These are phyloP conservation scores for Dryadula phaetusa DNA, from an alignment of 2,888 invertebrate species.

Conservation along the genomic window DNA sequence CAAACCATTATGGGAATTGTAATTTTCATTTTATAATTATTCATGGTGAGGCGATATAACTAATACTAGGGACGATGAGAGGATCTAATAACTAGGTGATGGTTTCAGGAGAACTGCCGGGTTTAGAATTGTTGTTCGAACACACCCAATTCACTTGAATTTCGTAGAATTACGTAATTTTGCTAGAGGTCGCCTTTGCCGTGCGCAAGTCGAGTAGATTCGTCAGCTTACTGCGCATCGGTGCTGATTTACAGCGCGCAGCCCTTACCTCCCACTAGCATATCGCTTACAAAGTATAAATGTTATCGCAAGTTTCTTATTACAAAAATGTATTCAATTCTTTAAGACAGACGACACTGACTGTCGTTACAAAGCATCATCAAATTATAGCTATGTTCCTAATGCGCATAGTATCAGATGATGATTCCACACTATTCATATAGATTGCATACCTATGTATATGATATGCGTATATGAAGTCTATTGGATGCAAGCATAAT, in stretches of 20 bases:
- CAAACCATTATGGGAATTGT: conserved; percentile 80
- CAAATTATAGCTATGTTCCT: conserved; percentile 64
- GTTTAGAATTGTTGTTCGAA: conserved; percentile 67
- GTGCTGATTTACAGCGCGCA: conserved; percentile 70
- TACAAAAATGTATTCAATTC: conserved; percentile 75
- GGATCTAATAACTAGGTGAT: conserved; percentile 58
- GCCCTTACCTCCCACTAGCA: conserved; percentile 75
- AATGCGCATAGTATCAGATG: conserved; percentile 35
- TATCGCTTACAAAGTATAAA: conserved; percentile 58
- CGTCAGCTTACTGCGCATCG: conserved; percentile 82
- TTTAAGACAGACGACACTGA: conserved; percentile 62
- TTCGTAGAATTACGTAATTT: conserved; percentile 81
- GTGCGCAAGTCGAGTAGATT: conserved; percentile 82
- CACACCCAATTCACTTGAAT: conserved; percentile 77
- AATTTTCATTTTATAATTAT: conserved; percentile 81
- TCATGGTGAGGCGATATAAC: conserved; percentile 64
- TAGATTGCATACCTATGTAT: neutral
- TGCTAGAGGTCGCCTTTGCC: conserved; percentile 80
- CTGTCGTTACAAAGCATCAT: conserved; percentile 67
- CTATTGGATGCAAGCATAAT: neutral
- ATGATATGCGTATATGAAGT: conserved; percentile 1
- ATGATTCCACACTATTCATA: conserved; percentile 9
- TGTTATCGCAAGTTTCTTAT: conserved; percentile 79
- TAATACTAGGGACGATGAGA: conserved; percentile 52
- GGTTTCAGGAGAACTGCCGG: conserved; percentile 64